Evolutionary conservation across 2,888 invertebrate species (phyloP), one percentile per base, ranked within the genome.

Genomic region (Thysanoteuthis rhombus): DNA sequence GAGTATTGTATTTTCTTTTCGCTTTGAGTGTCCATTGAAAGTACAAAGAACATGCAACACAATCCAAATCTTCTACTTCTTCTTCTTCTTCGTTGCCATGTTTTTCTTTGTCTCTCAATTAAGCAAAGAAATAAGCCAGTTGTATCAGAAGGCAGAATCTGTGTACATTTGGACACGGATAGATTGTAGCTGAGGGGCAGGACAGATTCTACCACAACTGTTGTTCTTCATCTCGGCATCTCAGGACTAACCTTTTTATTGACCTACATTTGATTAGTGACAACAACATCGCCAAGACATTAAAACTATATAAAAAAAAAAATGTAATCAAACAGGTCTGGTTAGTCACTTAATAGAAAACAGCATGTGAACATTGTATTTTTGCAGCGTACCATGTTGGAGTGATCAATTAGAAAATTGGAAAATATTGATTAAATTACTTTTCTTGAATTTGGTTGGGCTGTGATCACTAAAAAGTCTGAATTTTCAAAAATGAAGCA

Each of bases 111-210:
- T 75, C n/a, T n/a, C n/a, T n/a, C n/a, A n/a, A n/a, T n/a, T n/a
- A 75, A 75, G n/a, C n/a, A 75, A 75, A n/a, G 75, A 75, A 75
- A 75, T 75, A 75, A 75, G 75, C 75, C 75, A 75, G 75, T 75
- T 75, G 75, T 75, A 75, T 75, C 75, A n/a, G n/a, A n/a, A 10
- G 75, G n/a, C 3, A 75, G 75, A n/a, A 75, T 75, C 75, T 75
- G 12, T 75, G 75, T 75, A 75, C 75, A 75, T 75, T 75, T 75
- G 75, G 75, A 75, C 75, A 75, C 2, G 75, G 75, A 52, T 22
- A 52, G 52, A 36, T 75, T 75, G n/a, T 75, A n/a, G 75, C 75
- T 75, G 75, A 36, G n/a, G 75, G 75, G 75, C 75, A 75, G 75
- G 75, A n/a, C n/a, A n/a, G n/a, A n/a, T n/a, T n/a, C n/a, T 12